Evolutionary conservation across 2,113 vertebrate genomes (phyloP).

Genomic region (Ochotona princeps): DNA sequence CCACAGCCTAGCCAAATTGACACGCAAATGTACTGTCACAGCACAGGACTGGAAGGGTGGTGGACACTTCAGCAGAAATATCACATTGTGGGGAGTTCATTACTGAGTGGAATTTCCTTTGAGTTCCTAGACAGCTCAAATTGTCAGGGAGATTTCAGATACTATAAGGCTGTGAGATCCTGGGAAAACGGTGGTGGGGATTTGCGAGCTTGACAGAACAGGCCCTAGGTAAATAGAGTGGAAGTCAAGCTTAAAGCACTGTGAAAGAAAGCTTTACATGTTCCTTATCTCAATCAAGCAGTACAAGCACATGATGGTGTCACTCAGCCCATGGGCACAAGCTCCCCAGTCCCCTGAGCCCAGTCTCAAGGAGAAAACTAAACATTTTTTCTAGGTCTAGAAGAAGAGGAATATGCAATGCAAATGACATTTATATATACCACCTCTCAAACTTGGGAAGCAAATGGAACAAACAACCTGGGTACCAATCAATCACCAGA

Average conservation of each 20-base stretch:
- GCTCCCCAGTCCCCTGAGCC: background rate
- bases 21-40: background rate
- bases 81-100: background rate
- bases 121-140: background rate
- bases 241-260: background rate
- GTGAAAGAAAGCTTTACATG: background rate
- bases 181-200: no score
- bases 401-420: conserved; percentile 93
- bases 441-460: conserved; percentile 92
- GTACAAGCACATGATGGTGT: fast-evolving
- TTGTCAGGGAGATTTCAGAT: background rate
- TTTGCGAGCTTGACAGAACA: background rate
- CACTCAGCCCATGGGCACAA: background rate
- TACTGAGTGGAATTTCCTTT: background rate
- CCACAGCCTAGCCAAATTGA: background rate
- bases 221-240: background rate
- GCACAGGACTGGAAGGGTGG: background rate
- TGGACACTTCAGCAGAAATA: background rate
- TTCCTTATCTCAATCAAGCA: background rate
- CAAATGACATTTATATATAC: conserved; percentile 93
- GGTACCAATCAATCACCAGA: conserved; percentile 94
- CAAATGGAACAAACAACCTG: conserved; percentile 95
- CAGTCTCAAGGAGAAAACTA: background rate
- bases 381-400: conserved; percentile 92
- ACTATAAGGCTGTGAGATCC: background rate